Evolutionary conservation across 92 coral and sea anemone genomes (phyloP), one percentile per base, ranked within the genome.

Genomic region (Virgularia gustaviana): DNA sequence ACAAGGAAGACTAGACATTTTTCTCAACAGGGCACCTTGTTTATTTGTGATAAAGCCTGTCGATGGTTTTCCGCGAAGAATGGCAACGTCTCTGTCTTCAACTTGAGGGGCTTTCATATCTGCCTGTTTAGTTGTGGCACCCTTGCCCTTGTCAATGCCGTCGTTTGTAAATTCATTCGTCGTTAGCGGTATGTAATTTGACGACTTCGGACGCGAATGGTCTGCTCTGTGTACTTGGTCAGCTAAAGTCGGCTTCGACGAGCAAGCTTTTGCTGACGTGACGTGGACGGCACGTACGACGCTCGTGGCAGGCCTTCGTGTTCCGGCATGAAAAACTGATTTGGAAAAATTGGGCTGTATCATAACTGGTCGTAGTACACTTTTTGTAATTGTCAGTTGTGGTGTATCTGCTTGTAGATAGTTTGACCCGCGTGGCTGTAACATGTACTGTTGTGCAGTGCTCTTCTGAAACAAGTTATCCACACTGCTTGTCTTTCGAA

Each of bases 1-100:
- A 10, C 90, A 90, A 6, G 99, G 99, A 63, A 94, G 72, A 34
- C 99, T 94, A 7, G 96, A 89, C 71, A 89, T 96, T 30, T 96
- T 84, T 25, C 99, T 85, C 19, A 94, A 78, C 32, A 87, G 85
- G 75, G 75, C 76, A 25, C 90, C 82, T 23, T 85, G 85, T 58
- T 80, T 90, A 24, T 94, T 96, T 9, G 96, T 85, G 85, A 96
- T 83, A 57, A 72, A 79, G 30, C 88, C 87, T 52, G 90, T 82
- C 12, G 45, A 49, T 0, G 75, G 51, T 20, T 35, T 47, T 24
- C 51, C 51, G 3, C 30, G 58, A n/a, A n/a, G n/a, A n/a, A n/a
- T n/a, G n/a, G n/a, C n/a, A n/a, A n/a, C n/a, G n/a, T n/a, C n/a
- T n/a, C n/a, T n/a, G n/a, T n/a, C n/a, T n/a, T n/a, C 53, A n/a